phyloP scores from a whole-genome alignment of 2,888 invertebrate species.

The Sthenelais limicola region DNA sequence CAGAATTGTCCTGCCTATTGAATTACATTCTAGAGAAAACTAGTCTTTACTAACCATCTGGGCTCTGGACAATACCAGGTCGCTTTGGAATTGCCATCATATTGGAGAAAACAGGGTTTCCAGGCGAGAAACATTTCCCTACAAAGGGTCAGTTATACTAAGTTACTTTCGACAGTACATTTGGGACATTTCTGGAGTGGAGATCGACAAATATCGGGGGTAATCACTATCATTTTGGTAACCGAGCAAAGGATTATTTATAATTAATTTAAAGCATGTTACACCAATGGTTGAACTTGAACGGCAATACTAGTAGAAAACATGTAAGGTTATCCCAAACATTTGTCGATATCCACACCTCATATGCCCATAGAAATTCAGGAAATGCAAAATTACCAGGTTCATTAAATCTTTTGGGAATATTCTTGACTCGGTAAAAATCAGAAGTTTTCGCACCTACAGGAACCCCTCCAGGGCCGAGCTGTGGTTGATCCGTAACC shows the following conservation, averaged over 20 bases:
- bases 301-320: no score
- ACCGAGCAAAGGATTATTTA: background rate
- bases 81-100: constrained; percentile 27
- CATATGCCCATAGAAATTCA: constrained; percentile 20
- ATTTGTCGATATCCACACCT: no score
- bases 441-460: constrained; percentile 66
- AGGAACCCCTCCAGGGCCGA: constrained; percentile 46
- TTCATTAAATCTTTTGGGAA: constrained; percentile 71
- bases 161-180: constrained; percentile 14
- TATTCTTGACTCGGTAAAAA: constrained; percentile 64
- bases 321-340: no score
- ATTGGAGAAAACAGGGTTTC: constrained; percentile 51
- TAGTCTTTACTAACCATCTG: constrained; percentile 45
- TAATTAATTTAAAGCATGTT: no score
- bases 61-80: constrained; percentile 10
- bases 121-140: constrained; percentile 43
- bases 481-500: background rate
- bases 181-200: no score
- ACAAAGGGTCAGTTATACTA: constrained; percentile 12
- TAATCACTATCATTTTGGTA: background rate
- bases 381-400: constrained; percentile 63
- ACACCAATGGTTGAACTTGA: no score
- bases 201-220: constrained; percentile 4
- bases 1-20: background rate
- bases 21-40: background rate